These are phyloP conservation scores for Prosopocoilus inquinatus DNA, from an alignment of 2,888 invertebrate species.

Conservation along the genomic window DNA sequence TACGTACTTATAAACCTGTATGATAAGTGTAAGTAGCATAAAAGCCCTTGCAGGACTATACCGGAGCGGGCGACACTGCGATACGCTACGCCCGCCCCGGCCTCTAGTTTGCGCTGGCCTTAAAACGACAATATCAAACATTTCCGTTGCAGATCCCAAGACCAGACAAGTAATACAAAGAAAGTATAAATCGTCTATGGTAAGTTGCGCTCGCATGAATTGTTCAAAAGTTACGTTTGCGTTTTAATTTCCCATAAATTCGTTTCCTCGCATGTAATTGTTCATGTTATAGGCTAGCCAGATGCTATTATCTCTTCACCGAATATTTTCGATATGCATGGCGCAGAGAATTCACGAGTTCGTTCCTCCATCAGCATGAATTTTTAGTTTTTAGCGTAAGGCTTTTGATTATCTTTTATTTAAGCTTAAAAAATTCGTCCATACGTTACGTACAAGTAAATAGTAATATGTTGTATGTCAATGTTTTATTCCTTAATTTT, in stretches of 20 bases:
- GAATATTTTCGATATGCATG: constrained; percentile 75
- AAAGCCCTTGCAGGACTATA: too few species aligned
- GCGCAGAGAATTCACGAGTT: constrained; percentile 44
- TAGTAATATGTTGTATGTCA: too few species aligned
- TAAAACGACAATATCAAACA: neutral
- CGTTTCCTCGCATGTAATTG: constrained; percentile 31
- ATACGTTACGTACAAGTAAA: neutral
- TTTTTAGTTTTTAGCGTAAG: constrained; percentile 33
- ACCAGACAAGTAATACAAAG: constrained; percentile 94
- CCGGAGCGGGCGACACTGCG: too few species aligned
- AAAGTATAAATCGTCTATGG: constrained; percentile 98
- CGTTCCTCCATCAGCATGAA: constrained; percentile 35
- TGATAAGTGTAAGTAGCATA: too few species aligned
- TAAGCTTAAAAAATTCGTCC: neutral
- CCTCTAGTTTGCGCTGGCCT: too few species aligned
- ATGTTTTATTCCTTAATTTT: neutral
- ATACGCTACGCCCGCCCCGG: too few species aligned
- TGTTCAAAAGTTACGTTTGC: constrained; percentile 16
- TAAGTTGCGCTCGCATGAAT: constrained; percentile 55
- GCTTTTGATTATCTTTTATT: constrained; percentile 23
- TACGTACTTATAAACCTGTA: too few species aligned
- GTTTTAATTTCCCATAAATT: constrained; percentile 30
- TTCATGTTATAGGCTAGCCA: constrained; percentile 70
- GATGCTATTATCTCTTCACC: constrained; percentile 74
- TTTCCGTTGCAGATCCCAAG: constrained; percentile 84